A percentile compares a stretch with the other conserved stretches of the same genome.
Conservation (phyloP, 2,888 invertebrate species). For the Acanthopleura granulata region DNA sequence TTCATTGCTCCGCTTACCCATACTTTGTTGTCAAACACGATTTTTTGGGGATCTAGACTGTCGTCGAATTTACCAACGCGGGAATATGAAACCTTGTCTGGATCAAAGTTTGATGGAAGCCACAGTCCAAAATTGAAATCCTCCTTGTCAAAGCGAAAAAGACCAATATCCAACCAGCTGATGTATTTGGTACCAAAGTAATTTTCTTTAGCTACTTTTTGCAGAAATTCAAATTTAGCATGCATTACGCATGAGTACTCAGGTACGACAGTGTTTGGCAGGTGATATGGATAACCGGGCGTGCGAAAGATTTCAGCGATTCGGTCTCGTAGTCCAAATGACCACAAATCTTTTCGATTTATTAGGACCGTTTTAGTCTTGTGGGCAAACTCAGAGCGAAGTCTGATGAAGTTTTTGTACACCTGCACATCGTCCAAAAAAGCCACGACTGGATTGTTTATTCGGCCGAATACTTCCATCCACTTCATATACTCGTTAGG, state of each 20-base stretch:
- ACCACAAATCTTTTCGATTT: conserved; percentile 41
- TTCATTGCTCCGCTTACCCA: conserved; percentile 61
- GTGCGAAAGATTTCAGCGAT: conserved; percentile 46
- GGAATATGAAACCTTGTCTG: conserved; percentile 40
- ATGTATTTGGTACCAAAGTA: conserved; percentile 52
- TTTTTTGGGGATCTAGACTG: conserved; percentile 33
- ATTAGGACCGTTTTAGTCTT: conserved; percentile 41
- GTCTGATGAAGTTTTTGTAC: conserved; percentile 32
- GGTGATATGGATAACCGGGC: conserved; percentile 48
- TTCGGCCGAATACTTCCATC: conserved; percentile 51
- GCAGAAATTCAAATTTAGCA: conserved; percentile 59
- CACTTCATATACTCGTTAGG: conserved; percentile 46
- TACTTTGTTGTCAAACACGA: conserved; percentile 43
- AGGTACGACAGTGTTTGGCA: conserved; percentile 58
- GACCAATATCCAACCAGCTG: conserved; percentile 60
- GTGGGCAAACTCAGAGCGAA: conserved; percentile 35
- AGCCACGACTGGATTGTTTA: conserved; percentile 52
- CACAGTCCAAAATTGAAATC: conserved; percentile 33
- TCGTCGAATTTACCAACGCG: conserved; percentile 27
- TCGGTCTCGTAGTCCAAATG: conserved; percentile 42
- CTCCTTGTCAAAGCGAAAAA: conserved; percentile 47
- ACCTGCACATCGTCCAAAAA: conserved; percentile 48
- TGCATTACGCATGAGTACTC: conserved; percentile 62
- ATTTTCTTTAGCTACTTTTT: conserved; percentile 42
- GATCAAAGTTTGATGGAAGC: conserved; percentile 39